Evolutionary conservation across 1,140 invertebrate genomes (phyloP), one percentile per base, ranked within the genome.

Genomic region (Aphaenogaster floridana): DNA sequence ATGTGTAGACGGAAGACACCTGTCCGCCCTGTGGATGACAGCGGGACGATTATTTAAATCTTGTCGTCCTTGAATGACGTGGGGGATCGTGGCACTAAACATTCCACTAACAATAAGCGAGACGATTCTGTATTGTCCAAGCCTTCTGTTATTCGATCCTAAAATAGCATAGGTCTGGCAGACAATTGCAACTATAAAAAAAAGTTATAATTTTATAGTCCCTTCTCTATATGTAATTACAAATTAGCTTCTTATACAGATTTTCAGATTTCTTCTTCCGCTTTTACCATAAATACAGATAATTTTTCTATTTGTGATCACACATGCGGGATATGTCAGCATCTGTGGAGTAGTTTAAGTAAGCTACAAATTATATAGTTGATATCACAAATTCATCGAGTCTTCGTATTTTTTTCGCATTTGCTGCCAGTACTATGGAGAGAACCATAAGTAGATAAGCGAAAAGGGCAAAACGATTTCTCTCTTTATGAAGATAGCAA

Each of bases 11-110:
- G 72, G 77, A 74, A 61, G 80, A 89, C 87, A 59, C 74, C 83
- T 87, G 77, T 90, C 71, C 88, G 68, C 76, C 78, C 88, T 87
- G 78, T 42, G 76, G 68, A 89, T 89, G 57, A 90, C 89, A 90
- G 78, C 50, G 59, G 78, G 59, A 52, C 69, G 13, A 84, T 84
- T 48, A 61, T 76, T 76, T 69, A 54, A 54, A 81, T 81, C 64
- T 69, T 39, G 48, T 80, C 34, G 61, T 80, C 66, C 78, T 71
- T 42, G 48, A 54, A 71, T 71, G 34, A 69, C 48, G 28, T 9
- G 36, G 48, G 36, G 36, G 5, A 78, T 63, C 76, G 28, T 61
- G n/a, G 15, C 34, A 69, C 8, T 79, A 79, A 76, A 17, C 78
- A 81, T 71, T 71, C 64, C 42, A 81, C 48, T 80, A 80, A 28